Conservation (phyloP, 2,888 invertebrate genomes). For the Drosophila sordidula region DNA sequence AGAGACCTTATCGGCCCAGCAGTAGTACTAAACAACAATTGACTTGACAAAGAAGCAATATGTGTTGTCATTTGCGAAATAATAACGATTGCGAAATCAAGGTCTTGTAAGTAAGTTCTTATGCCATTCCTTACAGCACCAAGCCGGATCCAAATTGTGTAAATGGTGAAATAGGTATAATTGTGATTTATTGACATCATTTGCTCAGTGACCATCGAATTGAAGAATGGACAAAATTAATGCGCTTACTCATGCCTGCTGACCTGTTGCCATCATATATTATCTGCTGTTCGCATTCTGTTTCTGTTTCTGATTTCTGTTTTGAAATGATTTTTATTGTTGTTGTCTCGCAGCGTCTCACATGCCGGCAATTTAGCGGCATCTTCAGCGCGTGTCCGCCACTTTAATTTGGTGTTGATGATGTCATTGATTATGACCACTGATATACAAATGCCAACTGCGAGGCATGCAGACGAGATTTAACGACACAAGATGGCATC, state of each 20-base stretch:
- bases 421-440: slow-evolving; percentile 61
- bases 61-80: slow-evolving; percentile 33
- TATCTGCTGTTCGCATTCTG: slow-evolving; percentile 11
- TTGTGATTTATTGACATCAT: slow-evolving; percentile 64
- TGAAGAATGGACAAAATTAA: slow-evolving; percentile 26
- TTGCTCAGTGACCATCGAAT: slow-evolving; percentile 36
- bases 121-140: slow-evolving; percentile 7
- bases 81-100: slow-evolving; percentile 17
- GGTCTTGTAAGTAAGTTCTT: slow-evolving; percentile 33
- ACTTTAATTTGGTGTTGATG: slow-evolving; percentile 56
- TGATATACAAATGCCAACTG: slow-evolving; percentile 23
- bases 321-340: slow-evolving; percentile 17
- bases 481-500: not conserved
- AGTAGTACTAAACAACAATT: not conserved
- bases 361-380: slow-evolving; percentile 54
- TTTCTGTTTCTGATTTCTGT: slow-evolving; percentile 7
- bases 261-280: slow-evolving; percentile 28
- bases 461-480: slow-evolving; percentile 2
- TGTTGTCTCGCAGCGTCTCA: slow-evolving; percentile 22
- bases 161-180: slow-evolving; percentile 30
- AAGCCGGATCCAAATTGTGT: slow-evolving; percentile 33
- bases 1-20: slow-evolving; percentile 20
- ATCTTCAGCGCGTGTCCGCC: slow-evolving; percentile 52
- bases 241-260: slow-evolving; percentile 14
- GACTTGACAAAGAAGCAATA: not conserved